These are phyloP conservation scores for Aphis gossypii DNA, from an alignment of 1,140 invertebrate species.

Conservation along the genomic window DNA sequence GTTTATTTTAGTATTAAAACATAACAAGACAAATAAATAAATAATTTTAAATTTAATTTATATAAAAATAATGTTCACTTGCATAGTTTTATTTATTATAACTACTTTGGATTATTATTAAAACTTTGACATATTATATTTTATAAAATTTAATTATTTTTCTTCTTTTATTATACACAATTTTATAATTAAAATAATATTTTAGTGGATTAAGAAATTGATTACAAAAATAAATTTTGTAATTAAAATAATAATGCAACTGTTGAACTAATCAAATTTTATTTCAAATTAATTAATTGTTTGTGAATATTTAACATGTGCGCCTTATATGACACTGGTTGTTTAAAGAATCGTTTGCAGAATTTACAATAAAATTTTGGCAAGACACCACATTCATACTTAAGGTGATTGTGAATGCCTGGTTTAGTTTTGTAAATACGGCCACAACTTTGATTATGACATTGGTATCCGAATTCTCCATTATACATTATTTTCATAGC, in stretches of 20 bases:
- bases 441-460: conserved; percentile 61
- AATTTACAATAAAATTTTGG: conserved; percentile 56
- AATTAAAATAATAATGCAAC: neutral
- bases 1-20: neutral
- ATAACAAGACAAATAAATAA: neutral
- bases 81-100: neutral
- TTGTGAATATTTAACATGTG: conserved; percentile 60
- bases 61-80: neutral
- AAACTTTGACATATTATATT: neutral
- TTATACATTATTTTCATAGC: neutral
- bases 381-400: conserved; percentile 60
- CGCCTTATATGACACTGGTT: conserved; percentile 37
- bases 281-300: neutral
- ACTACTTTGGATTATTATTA: neutral
- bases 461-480: conserved; percentile 58
- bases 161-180: neutral
- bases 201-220: too few species aligned
- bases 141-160: neutral
- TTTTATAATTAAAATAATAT: neutral
- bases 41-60: neutral
- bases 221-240: too few species aligned
- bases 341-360: conserved; percentile 53
- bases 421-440: conserved; percentile 64
- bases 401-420: conserved; percentile 58
- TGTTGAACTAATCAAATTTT: neutral